Percentiles rank a stretch among this genome's conserved stretches.
Evolutionary conservation across 1,140 invertebrate genomes (phyloP).

Genomic region (Panonychus citri): DNA sequence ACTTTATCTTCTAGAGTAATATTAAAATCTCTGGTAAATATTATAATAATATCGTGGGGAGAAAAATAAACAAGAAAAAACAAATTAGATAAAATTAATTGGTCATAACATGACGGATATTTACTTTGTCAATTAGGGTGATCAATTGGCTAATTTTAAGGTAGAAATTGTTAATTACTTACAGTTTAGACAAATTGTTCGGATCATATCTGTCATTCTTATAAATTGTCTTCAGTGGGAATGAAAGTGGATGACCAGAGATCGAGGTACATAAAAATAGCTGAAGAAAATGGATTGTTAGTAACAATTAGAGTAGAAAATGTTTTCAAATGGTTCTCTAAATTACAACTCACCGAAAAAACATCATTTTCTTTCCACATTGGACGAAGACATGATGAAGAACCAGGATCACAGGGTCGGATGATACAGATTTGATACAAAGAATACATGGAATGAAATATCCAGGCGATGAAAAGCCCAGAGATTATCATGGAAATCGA

Average conservation of each 20-base stretch:
- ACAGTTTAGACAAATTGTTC: not conserved
- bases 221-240: not conserved
- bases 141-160: no score
- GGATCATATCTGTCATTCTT: not conserved
- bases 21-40: not conserved
- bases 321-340: no score
- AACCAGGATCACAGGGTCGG: slow-evolving; percentile 31
- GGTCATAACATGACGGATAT: no score
- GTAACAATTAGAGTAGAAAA: no score
- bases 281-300: no score
- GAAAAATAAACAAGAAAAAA: slow-evolving; percentile 26
- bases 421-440: slow-evolving; percentile 43
- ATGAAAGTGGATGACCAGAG: not conserved
- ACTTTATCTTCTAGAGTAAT: slow-evolving; percentile 42
- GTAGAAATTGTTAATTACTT: not conserved
- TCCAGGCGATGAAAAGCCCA: slow-evolving; percentile 32
- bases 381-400: slow-evolving; percentile 19
- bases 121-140: no score
- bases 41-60: no score
- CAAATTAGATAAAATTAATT: not conserved
- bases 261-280: not conserved
- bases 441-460: slow-evolving; percentile 43
- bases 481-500: not conserved
- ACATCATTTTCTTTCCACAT: slow-evolving; percentile 19
- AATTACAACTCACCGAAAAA: slow-evolving; percentile 26